These are phyloP conservation scores for Zenarchopterus dispar DNA, from an alignment of 2,797 vertebrate genomes.

Conservation along the genomic window DNA sequence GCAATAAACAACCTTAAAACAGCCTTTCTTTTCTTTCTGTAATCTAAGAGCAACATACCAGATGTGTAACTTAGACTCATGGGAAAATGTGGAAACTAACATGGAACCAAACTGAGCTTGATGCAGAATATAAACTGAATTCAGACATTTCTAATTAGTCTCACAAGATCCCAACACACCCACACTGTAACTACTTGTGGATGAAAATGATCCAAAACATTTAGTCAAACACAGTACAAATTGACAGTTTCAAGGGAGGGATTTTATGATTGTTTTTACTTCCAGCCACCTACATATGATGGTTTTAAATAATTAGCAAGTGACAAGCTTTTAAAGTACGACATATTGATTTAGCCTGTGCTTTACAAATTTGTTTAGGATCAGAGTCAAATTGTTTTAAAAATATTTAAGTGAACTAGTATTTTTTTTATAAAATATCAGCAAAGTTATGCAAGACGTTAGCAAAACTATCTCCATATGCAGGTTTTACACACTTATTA, in stretches of 20 bases:
- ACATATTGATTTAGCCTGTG: no score
- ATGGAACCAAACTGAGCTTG: no score
- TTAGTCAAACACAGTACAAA: neutral
- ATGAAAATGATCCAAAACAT: neutral
- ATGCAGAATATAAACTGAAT: slow-evolving; percentile 22
- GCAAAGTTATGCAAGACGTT: no score
- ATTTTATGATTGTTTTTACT: neutral
- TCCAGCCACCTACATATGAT: neutral
- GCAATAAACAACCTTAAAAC: slow-evolving; percentile 21
- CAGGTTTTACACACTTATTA: no score
- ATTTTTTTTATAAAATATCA: no score
- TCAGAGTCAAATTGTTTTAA: no score
- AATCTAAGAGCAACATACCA: slow-evolving; percentile 26
- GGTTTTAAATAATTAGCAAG: neutral
- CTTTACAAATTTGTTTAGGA: no score
- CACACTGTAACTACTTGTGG: neutral
- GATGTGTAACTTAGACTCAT: neutral
- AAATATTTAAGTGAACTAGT: no score
- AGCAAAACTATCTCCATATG: no score
- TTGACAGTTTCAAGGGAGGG: neutral
- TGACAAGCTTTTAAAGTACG: no score
- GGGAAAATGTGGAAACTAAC: slow-evolving; percentile 19
- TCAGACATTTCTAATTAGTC: slow-evolving; percentile 33
- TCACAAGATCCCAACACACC: slow-evolving; percentile 27
- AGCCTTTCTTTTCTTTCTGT: neutral